Conservation (phyloP, 2,797 vertebrate genomes). For the Zonotrichia albicollis region DNA sequence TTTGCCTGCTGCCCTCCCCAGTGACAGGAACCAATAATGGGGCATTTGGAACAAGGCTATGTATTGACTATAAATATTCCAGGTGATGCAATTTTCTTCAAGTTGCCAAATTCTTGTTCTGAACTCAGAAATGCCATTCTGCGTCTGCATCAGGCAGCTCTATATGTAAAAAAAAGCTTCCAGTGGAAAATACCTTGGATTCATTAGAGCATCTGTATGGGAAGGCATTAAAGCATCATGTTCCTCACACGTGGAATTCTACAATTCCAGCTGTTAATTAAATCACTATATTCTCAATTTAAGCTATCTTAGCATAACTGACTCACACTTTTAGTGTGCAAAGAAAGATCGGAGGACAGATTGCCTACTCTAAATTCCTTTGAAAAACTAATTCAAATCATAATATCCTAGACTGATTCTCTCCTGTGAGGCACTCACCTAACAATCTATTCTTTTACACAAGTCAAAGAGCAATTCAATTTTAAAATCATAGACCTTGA, state of each 20-base stretch:
- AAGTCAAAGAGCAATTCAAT: conserved; percentile 63
- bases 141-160: background rate
- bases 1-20: background rate
- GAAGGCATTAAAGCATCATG: background rate
- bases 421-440: conserved; percentile 21
- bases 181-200: background rate
- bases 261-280: conserved; percentile 28
- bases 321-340: conserved; percentile 12
- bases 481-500: conserved; percentile 56
- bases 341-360: conserved; percentile 63
- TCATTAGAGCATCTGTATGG: background rate
- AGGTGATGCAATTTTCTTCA: background rate
- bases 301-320: background rate
- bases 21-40: accelerated
- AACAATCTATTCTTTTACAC: conserved; percentile 49
- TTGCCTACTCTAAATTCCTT: conserved; percentile 57
- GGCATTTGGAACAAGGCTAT: background rate
- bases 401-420: conserved; percentile 44
- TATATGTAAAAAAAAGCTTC: background rate
- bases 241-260: background rate
- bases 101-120: background rate
- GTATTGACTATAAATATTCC: background rate
- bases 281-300: conserved; percentile 7
- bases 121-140: background rate
- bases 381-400: conserved; percentile 55